Base-by-base conservation (phyloP, 2,113 vertebrate genomes). In the Chaetodon trifascialis region DNA sequence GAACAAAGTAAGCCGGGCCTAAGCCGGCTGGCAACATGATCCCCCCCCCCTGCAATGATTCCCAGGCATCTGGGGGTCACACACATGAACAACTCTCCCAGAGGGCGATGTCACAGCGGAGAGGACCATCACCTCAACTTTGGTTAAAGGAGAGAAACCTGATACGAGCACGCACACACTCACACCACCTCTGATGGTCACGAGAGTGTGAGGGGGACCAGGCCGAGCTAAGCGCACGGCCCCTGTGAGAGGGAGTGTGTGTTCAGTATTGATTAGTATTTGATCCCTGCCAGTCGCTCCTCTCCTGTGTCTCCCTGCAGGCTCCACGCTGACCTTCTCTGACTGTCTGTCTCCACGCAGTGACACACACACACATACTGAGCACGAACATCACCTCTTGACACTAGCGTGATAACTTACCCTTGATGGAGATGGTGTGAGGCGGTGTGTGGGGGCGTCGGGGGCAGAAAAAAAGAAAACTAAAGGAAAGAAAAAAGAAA, bases 231-330 rank as follows among this genome's bases (percentile, higher is more conserved):
- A 88, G 80, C 59, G 79, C 87, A 76, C 69, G 55, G 65, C 77
- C 81, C 62, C 70, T 60, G 51, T 2, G 64, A 63, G 85, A 76
- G 74, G 67, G 76, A 19, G 88, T 73, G 84, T 74, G 80, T 85
- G 76, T 83, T 82, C 42, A 25, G 52, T 89, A 93, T 94, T 70
- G 92, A 94, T 94, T 88, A 88, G 90, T 89, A 94, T 90, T 92
- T 93, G 93, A 93, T 93, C 89, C 85, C 82, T 87, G 78, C 88
- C 88, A 78, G 87, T 91, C 76, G 30, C 42, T 62, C 62, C 79
- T 84, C 87, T 89, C 83, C 40, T 70, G 78, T 83, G 78, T 89
- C 90, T 91, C 91, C 90, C 93, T 11, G 34, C 72, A 86, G 88
- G 85, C 91, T 86, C 84, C 79, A 70, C 6, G 2, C 58, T 93